phyloP scores from a whole-genome alignment of 2,113 vertebrate genomes.

The Vanacampus margaritifer region DNA sequence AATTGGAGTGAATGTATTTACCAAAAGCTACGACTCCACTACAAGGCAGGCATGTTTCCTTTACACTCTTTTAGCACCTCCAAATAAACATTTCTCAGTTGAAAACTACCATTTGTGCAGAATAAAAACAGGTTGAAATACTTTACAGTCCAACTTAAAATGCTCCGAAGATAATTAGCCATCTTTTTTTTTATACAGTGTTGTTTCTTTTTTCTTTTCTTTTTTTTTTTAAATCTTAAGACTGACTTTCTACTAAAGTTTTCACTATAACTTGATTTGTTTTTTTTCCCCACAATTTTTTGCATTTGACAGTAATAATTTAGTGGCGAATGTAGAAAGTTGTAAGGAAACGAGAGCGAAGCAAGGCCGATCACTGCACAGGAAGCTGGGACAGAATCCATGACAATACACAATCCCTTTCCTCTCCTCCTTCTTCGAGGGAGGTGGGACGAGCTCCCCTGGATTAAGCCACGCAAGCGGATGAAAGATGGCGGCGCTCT shows the following conservation, averaged over 20 bases:
- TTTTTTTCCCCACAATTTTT: slow-evolving; percentile 43
- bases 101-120: slow-evolving; percentile 90
- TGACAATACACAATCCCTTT: slow-evolving; percentile 83
- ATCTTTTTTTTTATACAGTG: slow-evolving; percentile 67
- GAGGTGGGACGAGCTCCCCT: slow-evolving; percentile 67
- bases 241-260: slow-evolving; percentile 80
- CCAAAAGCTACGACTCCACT: slow-evolving; percentile 90
- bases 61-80: slow-evolving; percentile 93
- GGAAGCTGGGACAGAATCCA: slow-evolving; percentile 89
- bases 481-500: slow-evolving; percentile 58
- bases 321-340: slow-evolving; percentile 90
- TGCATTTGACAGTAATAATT: slow-evolving; percentile 84
- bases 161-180: slow-evolving; percentile 78
- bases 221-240: slow-evolving; percentile 59
- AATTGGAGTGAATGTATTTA: slow-evolving; percentile 83
- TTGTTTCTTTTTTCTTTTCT: slow-evolving; percentile 77
- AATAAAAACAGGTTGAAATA: slow-evolving; percentile 92
- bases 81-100: slow-evolving; percentile 87
- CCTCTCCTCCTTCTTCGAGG: slow-evolving; percentile 52
- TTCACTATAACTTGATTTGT: slow-evolving; percentile 66
- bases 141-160: slow-evolving; percentile 79
- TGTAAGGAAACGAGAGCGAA: slow-evolving; percentile 91
- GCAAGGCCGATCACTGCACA: slow-evolving; percentile 92
- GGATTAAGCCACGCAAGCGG: slow-evolving; percentile 77
- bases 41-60: slow-evolving; percentile 94